Conservation (phyloP, 35 echinoderm and acorn worm species). For the Ophiothrix spiculata region DNA sequence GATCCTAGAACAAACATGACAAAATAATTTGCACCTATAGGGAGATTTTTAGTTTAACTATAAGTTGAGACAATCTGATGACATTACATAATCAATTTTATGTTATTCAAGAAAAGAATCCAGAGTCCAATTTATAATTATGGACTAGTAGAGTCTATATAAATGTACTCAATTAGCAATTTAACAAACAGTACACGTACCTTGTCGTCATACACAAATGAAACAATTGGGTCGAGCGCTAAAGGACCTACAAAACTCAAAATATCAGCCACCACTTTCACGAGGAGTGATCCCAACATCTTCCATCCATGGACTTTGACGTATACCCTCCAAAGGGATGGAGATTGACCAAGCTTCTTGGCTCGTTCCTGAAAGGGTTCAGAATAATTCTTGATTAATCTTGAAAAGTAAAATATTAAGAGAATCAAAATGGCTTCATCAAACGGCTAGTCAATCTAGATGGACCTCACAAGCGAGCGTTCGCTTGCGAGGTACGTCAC, state of each 20-base stretch:
- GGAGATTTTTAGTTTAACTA: background rate
- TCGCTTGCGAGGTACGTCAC: too few relatives aligned
- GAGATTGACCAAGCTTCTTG: background rate
- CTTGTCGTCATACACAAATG: slow-evolving; percentile 17
- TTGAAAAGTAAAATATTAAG: background rate
- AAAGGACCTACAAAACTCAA: slow-evolving; percentile 57
- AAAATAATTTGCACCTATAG: background rate
- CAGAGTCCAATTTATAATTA: too few relatives aligned
- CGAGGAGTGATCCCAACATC: slow-evolving; percentile 12
- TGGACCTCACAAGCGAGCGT: background rate
- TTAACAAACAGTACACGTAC: background rate
- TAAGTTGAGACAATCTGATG: background rate
- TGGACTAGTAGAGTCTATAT: background rate
- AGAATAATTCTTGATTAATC: background rate
- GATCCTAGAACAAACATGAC: background rate
- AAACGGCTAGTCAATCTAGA: background rate
- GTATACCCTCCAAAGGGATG: slow-evolving; percentile 37
- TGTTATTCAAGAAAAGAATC: background rate
- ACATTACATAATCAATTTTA: background rate
- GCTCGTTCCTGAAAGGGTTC: slow-evolving; percentile 28
- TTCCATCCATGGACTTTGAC: slow-evolving; percentile 31
- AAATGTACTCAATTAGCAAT: background rate
- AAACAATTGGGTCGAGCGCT: slow-evolving; percentile 42
- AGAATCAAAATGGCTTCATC: background rate
- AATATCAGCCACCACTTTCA: slow-evolving; percentile 53